Percentiles rank a stretch among this genome's conserved stretches.
These are phyloP conservation scores for Catocala sponsa DNA, from an alignment of 2,888 invertebrate genomes.

Conservation along the genomic window DNA sequence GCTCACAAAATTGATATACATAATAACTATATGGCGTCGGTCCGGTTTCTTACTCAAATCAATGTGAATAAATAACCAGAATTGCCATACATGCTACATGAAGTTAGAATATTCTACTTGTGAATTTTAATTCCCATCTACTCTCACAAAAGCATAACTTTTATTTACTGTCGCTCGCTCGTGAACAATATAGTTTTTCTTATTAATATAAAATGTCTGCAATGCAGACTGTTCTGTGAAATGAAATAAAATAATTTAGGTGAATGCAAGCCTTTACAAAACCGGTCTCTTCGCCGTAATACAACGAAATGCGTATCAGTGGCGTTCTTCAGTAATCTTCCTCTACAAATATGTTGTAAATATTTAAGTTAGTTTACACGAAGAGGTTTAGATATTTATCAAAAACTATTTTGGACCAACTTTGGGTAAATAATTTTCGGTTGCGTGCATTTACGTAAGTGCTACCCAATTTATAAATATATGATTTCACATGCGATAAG, in stretches of 20 bases:
- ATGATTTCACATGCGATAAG: conserved; percentile 64
- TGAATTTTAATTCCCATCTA: conserved; percentile 38
- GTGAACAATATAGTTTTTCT: conserved; percentile 62
- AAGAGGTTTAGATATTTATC: conserved; percentile 11
- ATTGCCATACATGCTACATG: neutral
- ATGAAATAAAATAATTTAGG: conserved; percentile 61
- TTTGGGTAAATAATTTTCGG: conserved; percentile 31
- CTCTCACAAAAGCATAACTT: conserved; percentile 39
- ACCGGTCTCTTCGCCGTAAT: conserved; percentile 42
- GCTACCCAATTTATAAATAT: conserved; percentile 43
- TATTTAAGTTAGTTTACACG: neutral
- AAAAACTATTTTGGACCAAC: conserved; percentile 19
- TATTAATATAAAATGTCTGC: conserved; percentile 64
- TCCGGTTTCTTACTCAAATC: conserved; percentile 11
- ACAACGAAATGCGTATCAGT: conserved; percentile 37
- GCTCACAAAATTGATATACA: conserved; percentile 22
- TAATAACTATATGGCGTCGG: conserved; percentile 9
- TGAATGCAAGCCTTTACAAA: conserved; percentile 50
- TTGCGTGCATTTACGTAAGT: conserved; percentile 35
- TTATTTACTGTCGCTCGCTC: conserved; percentile 43
- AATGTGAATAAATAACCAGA: conserved; percentile 5
- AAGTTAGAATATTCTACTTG: conserved; percentile 14
- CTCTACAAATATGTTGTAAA: neutral
- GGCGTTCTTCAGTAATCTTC: conserved; percentile 6
- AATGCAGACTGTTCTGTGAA: conserved; percentile 63